Conservation (phyloP, 2,113 vertebrate genomes). For the Rana temporaria region DNA sequence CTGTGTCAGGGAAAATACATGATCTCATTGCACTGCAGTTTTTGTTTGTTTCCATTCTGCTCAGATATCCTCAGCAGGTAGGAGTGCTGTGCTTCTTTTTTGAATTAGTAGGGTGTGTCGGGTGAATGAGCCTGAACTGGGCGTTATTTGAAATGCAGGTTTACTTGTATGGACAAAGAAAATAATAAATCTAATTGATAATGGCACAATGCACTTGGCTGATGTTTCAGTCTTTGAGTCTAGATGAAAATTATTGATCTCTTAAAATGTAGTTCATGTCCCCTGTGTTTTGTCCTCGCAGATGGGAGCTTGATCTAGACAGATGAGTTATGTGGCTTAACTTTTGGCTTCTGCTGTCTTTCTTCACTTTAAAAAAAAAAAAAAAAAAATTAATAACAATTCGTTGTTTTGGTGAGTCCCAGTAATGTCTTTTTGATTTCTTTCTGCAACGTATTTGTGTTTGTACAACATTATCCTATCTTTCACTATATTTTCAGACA, state of each 20-base stretch:
- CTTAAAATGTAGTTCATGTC: conserved; percentile 44
- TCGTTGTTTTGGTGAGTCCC: too few species aligned
- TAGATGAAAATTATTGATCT: conserved; percentile 55
- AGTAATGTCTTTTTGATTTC: too few species aligned
- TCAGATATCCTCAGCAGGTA: conserved; percentile 25
- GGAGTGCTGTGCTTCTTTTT: background rate
- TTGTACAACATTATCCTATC: too few species aligned
- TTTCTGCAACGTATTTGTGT: too few species aligned
- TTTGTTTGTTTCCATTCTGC: conserved; percentile 25
- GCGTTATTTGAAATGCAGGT: background rate
- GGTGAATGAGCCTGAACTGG: conserved; percentile 7
- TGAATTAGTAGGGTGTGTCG: conserved; percentile 32
- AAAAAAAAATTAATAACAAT: too few species aligned
- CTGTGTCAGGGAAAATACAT: background rate
- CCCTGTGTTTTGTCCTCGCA: conserved; percentile 24
- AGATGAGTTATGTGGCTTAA: conserved; percentile 6
- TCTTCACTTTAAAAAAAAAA: too few species aligned
- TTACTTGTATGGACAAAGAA: conserved; percentile 34
- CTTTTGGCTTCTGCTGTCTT: background rate
- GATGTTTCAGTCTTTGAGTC: conserved; percentile 44
- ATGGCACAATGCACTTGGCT: conserved; percentile 28
- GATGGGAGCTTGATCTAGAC: conserved; percentile 39
- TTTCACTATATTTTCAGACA: too few species aligned
- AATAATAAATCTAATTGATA: conserved; percentile 32
- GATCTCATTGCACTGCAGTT: conserved; percentile 10